Base-by-base conservation (phyloP, 2,888 invertebrate species). In the Limnephilus marmoratus region DNA sequence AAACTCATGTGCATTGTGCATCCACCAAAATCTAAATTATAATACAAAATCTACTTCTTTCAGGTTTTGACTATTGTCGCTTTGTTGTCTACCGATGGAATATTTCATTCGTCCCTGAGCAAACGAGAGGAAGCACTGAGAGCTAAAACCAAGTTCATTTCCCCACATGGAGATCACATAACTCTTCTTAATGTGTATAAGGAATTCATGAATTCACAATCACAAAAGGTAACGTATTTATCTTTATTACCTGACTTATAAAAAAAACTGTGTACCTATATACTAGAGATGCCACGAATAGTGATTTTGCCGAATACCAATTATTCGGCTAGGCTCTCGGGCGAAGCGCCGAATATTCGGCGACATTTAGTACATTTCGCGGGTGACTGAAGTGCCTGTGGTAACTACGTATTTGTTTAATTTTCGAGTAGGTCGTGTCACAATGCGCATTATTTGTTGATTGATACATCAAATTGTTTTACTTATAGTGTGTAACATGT, bases 91-190 rank as follows among this genome's bases (percentile, higher is more conserved):
- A 98, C 98, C 92, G 99, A 99, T 95, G 98, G 98, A 93, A 96
- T 99, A 90, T 98, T 99, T 94, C 96, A 97, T 93, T 97, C 97
- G 89, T 97, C 98, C 90, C 96, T 97, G 93, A 96, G 97, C 85
- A 98, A 98, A 95, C 96, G 98, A 91, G 98, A 98, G 94, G 97
- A 98, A 94, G 98, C 98, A 0, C 94, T 97, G 80, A 96, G 97
- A 94, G 97, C 97, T 0, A 96, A 97, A 94, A 97, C 97, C 94
- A 99, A 99, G 95, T 99, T 99, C 95, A 95, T 97, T 92, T 98
- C 99, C 0, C 97, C 97, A 34, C 97, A 98, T 94, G 99, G 99
- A 18, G 99, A 99, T 95, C 99, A 99, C 94, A 96, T 99, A 85
- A 99, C 98, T 2, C 96, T 99, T 91, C 96, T 99, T 24, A 99